Percentiles rank a stretch among this genome's conserved stretches.
Evolutionary conservation across 2,888 invertebrate genomes (phyloP).

Genomic region (Morpho achilles): DNA sequence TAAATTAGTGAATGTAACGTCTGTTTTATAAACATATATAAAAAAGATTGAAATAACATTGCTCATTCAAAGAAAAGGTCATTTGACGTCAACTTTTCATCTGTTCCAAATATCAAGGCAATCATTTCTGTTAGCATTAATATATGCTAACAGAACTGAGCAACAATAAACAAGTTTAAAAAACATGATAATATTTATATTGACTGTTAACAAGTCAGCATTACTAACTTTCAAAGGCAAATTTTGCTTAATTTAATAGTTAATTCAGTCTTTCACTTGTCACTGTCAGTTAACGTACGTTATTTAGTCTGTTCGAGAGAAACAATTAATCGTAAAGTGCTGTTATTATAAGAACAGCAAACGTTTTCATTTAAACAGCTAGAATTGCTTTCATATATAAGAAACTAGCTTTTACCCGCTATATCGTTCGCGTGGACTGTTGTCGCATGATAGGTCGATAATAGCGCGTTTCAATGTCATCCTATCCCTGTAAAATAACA

Average conservation of each 20-base stretch:
- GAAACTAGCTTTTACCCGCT: no score
- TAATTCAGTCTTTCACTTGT: conserved; percentile 11
- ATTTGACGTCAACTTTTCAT: conserved; percentile 7
- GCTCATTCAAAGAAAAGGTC: conserved; percentile 8
- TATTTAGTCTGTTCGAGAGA: conserved; percentile 5
- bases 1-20: no score
- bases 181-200: neutral
- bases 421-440: no score
- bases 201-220: conserved; percentile 1
- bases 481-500: no score
- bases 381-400: no score
- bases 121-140: neutral
- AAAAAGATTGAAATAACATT: neutral
- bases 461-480: no score
- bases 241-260: neutral
- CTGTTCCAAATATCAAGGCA: conserved; percentile 2
- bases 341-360: conserved; percentile 13
- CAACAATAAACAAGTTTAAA: conserved; percentile 1
- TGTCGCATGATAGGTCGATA: no score
- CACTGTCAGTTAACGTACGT: conserved; percentile 9
- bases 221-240: conserved; percentile 7
- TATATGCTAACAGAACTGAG: conserved; percentile 1
- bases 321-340: conserved; percentile 21
- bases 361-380: conserved; percentile 17
- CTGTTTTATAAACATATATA: neutral